Evolutionary conservation across 2,888 invertebrate genomes (phyloP).

Genomic region (Metalampra italica): DNA sequence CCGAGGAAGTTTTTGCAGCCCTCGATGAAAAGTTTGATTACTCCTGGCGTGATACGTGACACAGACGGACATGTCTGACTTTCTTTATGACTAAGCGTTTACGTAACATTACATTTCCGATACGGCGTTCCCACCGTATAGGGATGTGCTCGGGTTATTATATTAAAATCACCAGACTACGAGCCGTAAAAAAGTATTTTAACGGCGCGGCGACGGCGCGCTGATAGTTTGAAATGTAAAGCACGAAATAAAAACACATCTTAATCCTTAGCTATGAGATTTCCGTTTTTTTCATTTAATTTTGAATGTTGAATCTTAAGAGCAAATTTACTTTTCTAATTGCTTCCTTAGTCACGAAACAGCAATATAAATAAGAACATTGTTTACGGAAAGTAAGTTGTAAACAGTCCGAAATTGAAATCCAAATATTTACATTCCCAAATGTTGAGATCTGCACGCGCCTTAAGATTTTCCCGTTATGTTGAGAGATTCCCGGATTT

Average conservation of each 20-base stretch:
- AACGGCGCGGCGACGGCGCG: no score
- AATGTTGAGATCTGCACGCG: not conserved
- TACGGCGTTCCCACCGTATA: not conserved
- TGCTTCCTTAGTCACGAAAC: no score
- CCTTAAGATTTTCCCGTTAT: not conserved
- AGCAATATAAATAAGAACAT: no score
- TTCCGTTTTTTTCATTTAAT: no score
- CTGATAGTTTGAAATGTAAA: no score
- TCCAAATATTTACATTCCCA: not conserved
- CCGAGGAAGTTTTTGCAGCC: not conserved
- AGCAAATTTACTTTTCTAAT: no score
- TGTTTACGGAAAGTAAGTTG: not conserved
- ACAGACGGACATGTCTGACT: constrained; percentile 9
- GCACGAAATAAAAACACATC: no score
- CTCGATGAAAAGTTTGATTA: not conserved
- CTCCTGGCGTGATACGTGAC: not conserved
- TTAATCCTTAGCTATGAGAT: no score
- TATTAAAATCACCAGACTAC: not conserved
- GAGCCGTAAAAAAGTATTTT: no score
- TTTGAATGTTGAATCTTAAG: no score
- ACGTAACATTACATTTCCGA: constrained; percentile 13
- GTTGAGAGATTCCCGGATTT: not conserved
- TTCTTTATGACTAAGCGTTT: constrained; percentile 24
- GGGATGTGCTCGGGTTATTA: not conserved
- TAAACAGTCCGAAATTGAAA: not conserved